Evolutionary conservation across 2,113 vertebrate species (phyloP), one percentile per base, ranked within the genome.

Genomic region (Carassius carassius): DNA sequence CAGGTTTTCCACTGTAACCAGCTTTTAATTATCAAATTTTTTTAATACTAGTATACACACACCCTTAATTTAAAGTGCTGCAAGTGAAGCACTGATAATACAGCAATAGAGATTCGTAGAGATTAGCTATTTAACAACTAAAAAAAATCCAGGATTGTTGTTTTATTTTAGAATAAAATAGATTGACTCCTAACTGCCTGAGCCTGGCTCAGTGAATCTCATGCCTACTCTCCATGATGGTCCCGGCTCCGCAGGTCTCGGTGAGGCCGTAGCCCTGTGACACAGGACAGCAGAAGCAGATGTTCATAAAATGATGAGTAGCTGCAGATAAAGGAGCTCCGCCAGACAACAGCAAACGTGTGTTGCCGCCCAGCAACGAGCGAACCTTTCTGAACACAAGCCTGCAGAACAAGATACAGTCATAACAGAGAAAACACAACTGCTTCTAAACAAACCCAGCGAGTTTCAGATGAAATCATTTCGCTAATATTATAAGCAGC

Each of bases 231-330:
- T 98, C 96, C 0, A 95, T 97, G 91, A 99, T 97, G 25, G 96
- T 97, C 49, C 97, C 98, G 0, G 98, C 98, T 47, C 98, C 97
- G 0, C 96, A 95, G 0, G 97, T 98, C 85, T 99, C 98, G 0
- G 98, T 99, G 69, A 99, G 94, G 47, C 98, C 98, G 10, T 99
- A 99, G 5, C 98, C 98, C 92, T 99, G 98, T 4, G 97, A 97
- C 83, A 99, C 98, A 0, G 98, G 95, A 91, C 98, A 99, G 90
- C 98, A 99, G 90, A 99, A 96, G 63, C 98, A 99, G 90, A 99
- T 97, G 88, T 99, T 99, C 98, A 99, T 99, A 92, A 99, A 99
- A n/a, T 95, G 93, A 88, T 99, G 98, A 0, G 98, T 99, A 54
- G 96, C 93, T 0, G 97, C 96, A 0, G 98, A 99, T 2, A 99